Evolutionary conservation across 1,140 invertebrate species (phyloP), one percentile per base, ranked within the genome.

Genomic region (Trichogramma pretiosum): DNA sequence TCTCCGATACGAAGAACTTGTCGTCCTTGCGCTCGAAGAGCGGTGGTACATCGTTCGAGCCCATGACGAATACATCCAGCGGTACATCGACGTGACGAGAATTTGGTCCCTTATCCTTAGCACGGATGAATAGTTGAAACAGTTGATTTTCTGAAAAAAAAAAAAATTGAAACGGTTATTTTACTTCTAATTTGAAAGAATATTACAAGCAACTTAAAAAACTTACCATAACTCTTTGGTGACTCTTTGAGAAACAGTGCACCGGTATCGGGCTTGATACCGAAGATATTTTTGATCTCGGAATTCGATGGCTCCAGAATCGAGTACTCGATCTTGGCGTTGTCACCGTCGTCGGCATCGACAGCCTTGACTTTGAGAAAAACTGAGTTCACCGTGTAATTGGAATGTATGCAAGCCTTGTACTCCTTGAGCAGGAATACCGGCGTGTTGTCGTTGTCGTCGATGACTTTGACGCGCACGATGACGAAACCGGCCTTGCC

Each of bases 381-480:
- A 10, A 78, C 74, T 52, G 77, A 73, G 59, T 78, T 79, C 5
- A 78, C 56, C 2, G 74, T 75, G 18, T 76, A 64, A 65, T 85
- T 84, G 17, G 74, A 68, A 47, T 78, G 76, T 39, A 88, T 80
- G 23, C 81, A 80, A 3, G 78, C 79, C 66, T 85, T 86, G 59
- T 92, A 92, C 65, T 91, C 87, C 39, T 77, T 79, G 13, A 87
- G 65, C 23, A 80, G 68, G 68, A 95, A 97, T 36, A 72, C 66
- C 1, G 93, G 93, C 36, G 79, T 66, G 68, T 94, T 90, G 62
- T 96, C 93, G 71, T 96, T 96, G 42, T 81, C 77, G 72, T 96
- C 92, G 3, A 68, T 71, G 8, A 96, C 80, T 56, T 77, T 80
- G 8, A 95, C 81, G 57, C 84, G 73, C 5, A 96, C 78, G 7